Conservation (phyloP, 2,113 vertebrate genomes). For the Cephalophus harveyi region DNA sequence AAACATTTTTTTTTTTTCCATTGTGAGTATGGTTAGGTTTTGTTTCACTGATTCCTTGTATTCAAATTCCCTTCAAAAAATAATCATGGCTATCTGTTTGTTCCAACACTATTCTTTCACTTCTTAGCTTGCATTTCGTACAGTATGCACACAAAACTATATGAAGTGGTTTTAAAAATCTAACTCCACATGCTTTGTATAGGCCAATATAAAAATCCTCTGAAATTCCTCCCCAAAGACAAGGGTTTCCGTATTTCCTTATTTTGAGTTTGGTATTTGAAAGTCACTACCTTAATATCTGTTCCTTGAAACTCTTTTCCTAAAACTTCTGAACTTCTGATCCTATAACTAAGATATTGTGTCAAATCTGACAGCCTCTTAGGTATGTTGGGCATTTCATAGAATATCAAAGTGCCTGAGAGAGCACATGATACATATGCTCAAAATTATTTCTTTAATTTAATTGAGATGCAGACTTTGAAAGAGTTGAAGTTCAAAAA, state of each 20-base stretch:
- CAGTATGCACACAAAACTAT: neutral
- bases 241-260: neutral
- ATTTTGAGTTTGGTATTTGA: neutral
- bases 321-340: constrained; percentile 35
- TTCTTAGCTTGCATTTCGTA: neutral
- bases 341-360: constrained; percentile 28
- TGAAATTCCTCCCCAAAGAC: neutral
- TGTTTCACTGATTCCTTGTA: neutral
- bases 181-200: neutral
- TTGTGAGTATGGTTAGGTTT: neutral
- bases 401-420: neutral
- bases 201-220: neutral
- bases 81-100: neutral
- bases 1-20: neutral
- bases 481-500: neutral
- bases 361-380: neutral
- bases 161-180: neutral
- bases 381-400: constrained; percentile 4
- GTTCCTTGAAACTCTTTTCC: neutral
- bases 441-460: constrained; percentile 3
- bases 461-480: neutral
- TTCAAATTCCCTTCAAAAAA: neutral
- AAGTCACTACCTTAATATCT: neutral
- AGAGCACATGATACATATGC: neutral
- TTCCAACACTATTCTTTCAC: neutral